phyloP scores from a whole-genome alignment of 2,888 invertebrate genomes.

The Leucoma salicis region DNA sequence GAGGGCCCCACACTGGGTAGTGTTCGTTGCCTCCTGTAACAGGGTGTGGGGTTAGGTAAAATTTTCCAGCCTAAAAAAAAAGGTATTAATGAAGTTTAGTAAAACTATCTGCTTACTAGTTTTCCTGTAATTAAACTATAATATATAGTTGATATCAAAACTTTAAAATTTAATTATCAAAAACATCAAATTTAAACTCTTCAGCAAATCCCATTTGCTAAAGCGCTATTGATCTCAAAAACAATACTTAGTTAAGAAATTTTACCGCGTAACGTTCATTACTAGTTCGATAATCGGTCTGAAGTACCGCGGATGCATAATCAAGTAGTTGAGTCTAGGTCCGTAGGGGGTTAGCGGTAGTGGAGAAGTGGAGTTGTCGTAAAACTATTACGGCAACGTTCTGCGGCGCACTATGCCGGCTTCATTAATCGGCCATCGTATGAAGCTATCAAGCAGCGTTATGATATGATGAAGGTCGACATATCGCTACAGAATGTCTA shows the following conservation, averaged over 20 bases:
- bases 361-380: slow-evolving; percentile 56
- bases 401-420: slow-evolving; percentile 68
- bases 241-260: slow-evolving; percentile 23
- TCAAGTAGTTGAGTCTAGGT: slow-evolving; percentile 69
- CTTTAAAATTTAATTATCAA: background rate
- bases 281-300: slow-evolving; percentile 77
- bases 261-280: slow-evolving; percentile 61
- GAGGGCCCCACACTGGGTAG: too few species aligned
- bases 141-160: too few species aligned
- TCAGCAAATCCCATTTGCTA: slow-evolving; percentile 3
- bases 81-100: too few species aligned
- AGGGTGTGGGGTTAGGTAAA: too few species aligned
- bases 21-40: too few species aligned
- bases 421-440: slow-evolving; percentile 79
- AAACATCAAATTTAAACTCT: slow-evolving; percentile 6
- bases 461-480: slow-evolving; percentile 67
- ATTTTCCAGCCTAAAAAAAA: too few species aligned
- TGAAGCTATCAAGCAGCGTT: slow-evolving; percentile 72
- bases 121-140: too few species aligned
- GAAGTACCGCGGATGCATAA: slow-evolving; percentile 76
- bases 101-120: too few species aligned
- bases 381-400: slow-evolving; percentile 79
- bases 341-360: slow-evolving; percentile 41
- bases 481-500: slow-evolving; percentile 43
- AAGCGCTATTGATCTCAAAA: slow-evolving; percentile 10